Conservation (phyloP, 2,797 vertebrate genomes). For the Ambastaia sidthimunki region DNA sequence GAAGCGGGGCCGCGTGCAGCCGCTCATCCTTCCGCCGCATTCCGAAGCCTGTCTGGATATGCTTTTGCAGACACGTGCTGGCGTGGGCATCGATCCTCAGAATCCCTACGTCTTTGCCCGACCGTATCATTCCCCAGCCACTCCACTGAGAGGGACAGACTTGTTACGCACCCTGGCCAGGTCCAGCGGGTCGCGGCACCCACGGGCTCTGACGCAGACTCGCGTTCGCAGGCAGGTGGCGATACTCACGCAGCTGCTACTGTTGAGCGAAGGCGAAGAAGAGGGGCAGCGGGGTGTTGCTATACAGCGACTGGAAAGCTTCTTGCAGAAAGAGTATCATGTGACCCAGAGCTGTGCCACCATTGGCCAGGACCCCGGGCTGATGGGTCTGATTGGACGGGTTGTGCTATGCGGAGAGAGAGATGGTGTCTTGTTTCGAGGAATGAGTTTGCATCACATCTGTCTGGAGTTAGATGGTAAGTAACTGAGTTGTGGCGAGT, state of each 20-base stretch:
- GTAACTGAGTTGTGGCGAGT: background rate
- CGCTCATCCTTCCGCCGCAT: constrained; percentile 82
- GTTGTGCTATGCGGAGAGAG: constrained; percentile 83
- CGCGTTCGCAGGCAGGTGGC: constrained; percentile 82
- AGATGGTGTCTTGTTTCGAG: constrained; percentile 82
- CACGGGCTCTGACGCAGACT: constrained; percentile 79
- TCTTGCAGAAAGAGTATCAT: constrained; percentile 82
- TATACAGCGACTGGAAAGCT: constrained; percentile 78
- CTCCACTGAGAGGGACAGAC: constrained; percentile 81
- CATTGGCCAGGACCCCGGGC: constrained; percentile 80
- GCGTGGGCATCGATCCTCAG: constrained; percentile 78
- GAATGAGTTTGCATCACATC: constrained; percentile 85
- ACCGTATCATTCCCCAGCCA: constrained; percentile 82
- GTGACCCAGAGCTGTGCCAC: constrained; percentile 80
- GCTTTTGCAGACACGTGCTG: constrained; percentile 78
- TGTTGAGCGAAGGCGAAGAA: constrained; percentile 82
- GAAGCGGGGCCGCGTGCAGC: constrained; percentile 81
- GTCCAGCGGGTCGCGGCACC: constrained; percentile 79
- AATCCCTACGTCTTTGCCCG: constrained; percentile 81
- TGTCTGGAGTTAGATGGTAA: constrained; percentile 83
- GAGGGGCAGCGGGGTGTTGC: constrained; percentile 71
- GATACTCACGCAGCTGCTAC: constrained; percentile 80
- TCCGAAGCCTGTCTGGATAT: constrained; percentile 81
- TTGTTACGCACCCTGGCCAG: constrained; percentile 80
- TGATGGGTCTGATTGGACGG: constrained; percentile 81